These are phyloP conservation scores for Apoda limacodes DNA, from an alignment of 2,888 invertebrate species.

Conservation along the genomic window DNA sequence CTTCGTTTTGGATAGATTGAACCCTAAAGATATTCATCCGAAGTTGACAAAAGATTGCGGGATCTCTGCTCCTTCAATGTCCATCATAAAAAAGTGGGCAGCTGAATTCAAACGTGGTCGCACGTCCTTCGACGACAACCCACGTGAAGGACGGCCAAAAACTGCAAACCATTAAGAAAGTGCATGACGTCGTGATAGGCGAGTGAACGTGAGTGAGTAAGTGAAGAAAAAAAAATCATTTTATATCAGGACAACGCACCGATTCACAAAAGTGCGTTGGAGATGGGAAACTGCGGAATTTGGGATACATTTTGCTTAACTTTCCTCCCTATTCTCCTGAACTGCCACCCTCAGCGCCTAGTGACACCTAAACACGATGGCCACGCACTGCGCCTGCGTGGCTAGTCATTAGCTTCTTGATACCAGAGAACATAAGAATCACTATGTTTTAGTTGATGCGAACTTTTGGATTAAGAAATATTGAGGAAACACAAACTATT, in stretches of 20 bases:
- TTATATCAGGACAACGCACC: slow-evolving; percentile 20
- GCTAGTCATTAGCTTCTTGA: no score
- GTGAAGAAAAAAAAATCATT: slow-evolving; percentile 6
- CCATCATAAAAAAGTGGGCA: neutral
- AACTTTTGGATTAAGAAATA: slow-evolving; percentile 8
- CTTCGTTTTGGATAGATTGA: slow-evolving; percentile 2
- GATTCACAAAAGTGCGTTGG: slow-evolving; percentile 6
- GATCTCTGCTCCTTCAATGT: slow-evolving; percentile 1
- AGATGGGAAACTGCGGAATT: slow-evolving; percentile 4
- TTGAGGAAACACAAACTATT: slow-evolving; percentile 14
- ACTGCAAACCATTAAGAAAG: slow-evolving; percentile 1
- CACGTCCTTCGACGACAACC: neutral
- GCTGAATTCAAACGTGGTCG: slow-evolving; percentile 1
- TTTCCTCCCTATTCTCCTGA: slow-evolving; percentile 1
- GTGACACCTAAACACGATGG: no score
- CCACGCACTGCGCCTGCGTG: no score
- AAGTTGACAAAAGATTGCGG: slow-evolving; percentile 2
- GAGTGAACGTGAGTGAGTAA: neutral
- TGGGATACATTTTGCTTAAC: slow-evolving; percentile 1
- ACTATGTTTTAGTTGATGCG: slow-evolving; percentile 9
- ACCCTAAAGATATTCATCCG: slow-evolving; percentile 1
- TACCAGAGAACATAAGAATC: no score
- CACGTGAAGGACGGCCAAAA: slow-evolving; percentile 10
- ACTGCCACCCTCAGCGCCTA: slow-evolving; percentile 1
- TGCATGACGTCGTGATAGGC: neutral